These are phyloP conservation scores for Hartigia nigra DNA, from an alignment of 2,888 invertebrate genomes.

Conservation along the genomic window DNA sequence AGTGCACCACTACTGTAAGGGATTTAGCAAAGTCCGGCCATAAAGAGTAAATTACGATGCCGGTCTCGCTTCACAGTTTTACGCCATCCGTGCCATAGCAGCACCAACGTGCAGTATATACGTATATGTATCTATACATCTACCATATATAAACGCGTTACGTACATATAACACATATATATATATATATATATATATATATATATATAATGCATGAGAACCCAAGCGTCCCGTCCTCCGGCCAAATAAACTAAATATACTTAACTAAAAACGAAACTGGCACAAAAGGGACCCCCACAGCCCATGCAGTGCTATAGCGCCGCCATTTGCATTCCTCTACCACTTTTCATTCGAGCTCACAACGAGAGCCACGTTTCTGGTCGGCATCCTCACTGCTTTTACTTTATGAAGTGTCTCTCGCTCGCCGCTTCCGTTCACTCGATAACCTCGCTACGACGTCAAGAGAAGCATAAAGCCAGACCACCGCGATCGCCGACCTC, in stretches of 20 bases:
- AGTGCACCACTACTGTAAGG: slow-evolving; percentile 36
- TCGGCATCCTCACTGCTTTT: not conserved
- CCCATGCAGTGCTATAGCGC: not conserved
- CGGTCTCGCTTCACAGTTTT: slow-evolving; percentile 53
- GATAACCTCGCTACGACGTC: not conserved
- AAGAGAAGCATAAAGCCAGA: not conserved
- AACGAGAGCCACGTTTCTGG: not conserved
- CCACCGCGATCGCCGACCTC: not conserved
- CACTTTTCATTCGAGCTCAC: slow-evolving; percentile 5
- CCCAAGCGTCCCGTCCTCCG: slow-evolving; percentile 13
- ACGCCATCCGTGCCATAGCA: slow-evolving; percentile 35
- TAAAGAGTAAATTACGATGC: slow-evolving; percentile 59
- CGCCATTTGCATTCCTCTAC: slow-evolving; percentile 23
- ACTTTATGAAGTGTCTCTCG: slow-evolving; percentile 1
- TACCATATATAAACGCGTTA: not conserved
- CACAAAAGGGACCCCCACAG: slow-evolving; percentile 21
- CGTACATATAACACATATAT: not conserved
- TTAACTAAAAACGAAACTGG: slow-evolving; percentile 28
- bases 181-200: not conserved
- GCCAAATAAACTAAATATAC: slow-evolving; percentile 19
- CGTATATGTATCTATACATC: not conserved
- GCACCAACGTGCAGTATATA: slow-evolving; percentile 18
- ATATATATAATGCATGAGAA: slow-evolving; percentile 10
- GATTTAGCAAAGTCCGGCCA: slow-evolving; percentile 55
- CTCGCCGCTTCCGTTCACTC: not conserved